Base-by-base conservation (phyloP, 1,140 invertebrate species). In the Zaprionus taronus region DNA sequence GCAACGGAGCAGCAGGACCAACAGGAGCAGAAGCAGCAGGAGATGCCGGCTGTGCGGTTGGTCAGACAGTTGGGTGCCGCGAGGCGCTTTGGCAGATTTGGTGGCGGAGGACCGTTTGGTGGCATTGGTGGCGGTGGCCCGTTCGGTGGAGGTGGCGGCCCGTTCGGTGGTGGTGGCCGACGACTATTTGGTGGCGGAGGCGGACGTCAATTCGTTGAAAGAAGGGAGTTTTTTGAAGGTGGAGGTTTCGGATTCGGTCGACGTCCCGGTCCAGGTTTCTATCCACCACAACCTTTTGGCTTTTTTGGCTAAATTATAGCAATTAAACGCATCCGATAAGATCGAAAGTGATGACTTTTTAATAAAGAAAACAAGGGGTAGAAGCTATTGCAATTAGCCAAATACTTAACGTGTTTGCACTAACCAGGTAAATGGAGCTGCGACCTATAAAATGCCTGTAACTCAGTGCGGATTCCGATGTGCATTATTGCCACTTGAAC, bases 31-130 rank as follows among this genome's bases (percentile, higher is more conserved):
- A 78, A 83, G 78, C 24, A 76, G 61, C 61, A 79, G 66, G 81
- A 83, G 81, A 34, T 41, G 70, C 80, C 84, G 74, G 85, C 55
- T 41, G 73, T 81, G 36, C 84, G 84, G 74, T 71, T 71, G 63
- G 81, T 65, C 72, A 81, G 85, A 56, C 84, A 89, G 77, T 81
- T 89, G 41, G 75, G 64, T 44, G 44, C 51, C 49, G 63, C 15
- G 12, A 51, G 57, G 2, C 57, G 56, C 1, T 49, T 77, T 38
- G 69, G 62, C 36, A n/a, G 67, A 68, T 80, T 77, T 44, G 73
- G 67, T 0, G 51, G 67, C 17, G 53, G 70, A 9, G 80, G 49
- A 24, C 22, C 28, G 4, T 49, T 69, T 68, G 73, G 65, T 4
- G 57, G 36, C 24, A 67, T 49, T 57, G 62, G 76, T 5, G 57